Evolutionary conservation across 2,113 vertebrate species (phyloP).

Genomic region (Callorhinus ursinus): DNA sequence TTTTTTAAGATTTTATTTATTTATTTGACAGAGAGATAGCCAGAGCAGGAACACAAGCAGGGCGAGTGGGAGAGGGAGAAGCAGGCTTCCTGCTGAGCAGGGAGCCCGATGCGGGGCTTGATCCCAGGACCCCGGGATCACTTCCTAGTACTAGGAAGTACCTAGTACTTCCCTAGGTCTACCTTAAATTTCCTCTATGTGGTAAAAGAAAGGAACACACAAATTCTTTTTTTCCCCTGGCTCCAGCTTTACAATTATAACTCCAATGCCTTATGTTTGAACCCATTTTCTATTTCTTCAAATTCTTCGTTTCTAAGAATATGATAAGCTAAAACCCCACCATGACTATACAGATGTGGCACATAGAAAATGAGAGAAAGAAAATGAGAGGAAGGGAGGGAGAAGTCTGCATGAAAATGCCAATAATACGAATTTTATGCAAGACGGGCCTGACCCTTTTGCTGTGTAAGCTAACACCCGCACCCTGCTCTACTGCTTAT

Average conservation of each 20-base stretch:
- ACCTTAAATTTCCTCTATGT: background rate
- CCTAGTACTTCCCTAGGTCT: background rate
- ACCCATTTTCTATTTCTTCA: constrained; percentile 5
- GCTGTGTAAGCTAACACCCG: background rate
- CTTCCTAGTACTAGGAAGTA: too few relatives aligned
- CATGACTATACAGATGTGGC: background rate
- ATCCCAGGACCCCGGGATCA: too few relatives aligned
- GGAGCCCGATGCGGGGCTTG: too few relatives aligned
- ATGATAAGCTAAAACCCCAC: background rate
- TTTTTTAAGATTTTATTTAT: too few relatives aligned
- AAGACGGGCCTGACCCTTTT: too few relatives aligned
- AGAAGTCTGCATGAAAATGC: background rate
- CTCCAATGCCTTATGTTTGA: background rate
- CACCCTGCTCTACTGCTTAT: background rate
- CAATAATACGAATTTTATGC: background rate
- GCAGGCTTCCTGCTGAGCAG: too few relatives aligned
- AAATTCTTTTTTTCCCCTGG: background rate
- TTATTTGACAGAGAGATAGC: too few relatives aligned
- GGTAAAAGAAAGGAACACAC: background rate
- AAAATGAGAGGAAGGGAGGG: background rate
- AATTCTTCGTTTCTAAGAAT: background rate
- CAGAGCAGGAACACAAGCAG: too few relatives aligned
- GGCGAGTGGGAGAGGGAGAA: too few relatives aligned
- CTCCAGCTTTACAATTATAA: background rate
- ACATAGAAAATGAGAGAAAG: background rate